Base-by-base conservation (phyloP, 2,888 invertebrate species). In the Cryptus viduatorius region DNA sequence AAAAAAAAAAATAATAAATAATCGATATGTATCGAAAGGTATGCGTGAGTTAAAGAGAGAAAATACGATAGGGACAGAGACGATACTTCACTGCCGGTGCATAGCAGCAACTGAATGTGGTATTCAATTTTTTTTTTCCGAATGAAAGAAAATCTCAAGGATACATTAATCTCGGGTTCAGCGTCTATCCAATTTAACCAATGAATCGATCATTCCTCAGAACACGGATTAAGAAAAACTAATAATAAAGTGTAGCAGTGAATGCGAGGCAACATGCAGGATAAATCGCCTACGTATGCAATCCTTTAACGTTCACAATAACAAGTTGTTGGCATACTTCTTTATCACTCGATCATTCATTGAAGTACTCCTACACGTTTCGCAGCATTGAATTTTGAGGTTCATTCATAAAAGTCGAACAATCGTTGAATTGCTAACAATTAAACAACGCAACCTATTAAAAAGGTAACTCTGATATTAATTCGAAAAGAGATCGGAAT, bases 121-220 rank as follows among this genome's bases (percentile, higher is more conserved):
- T n/a, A 14, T 46, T 19, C 56, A 10, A 37, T 37, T 37, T 37
- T 37, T 37, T 24, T 29, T 67, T 48, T 67, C 48, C 67, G 24
- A 46, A 16, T 48, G 67, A 44, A 67, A 24, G 24, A 24, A 67
- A 46, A 46, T 67, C 46, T 67, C 14, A 8, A 16, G 37, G 50
- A 50, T 46, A 14, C 16, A 46, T 12, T 5, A 14, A 46, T 12
- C 12, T 24, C 19, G 14, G 16, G 24, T 19, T 24, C 53, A 14
- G 31, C 16, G 68, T 69, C 68, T 16, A 31, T 31, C 31, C n/a
- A 4, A 16, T 31, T 16, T 10, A 69, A 50, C 53, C 10, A 31
- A 50, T 69, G 37, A 50, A 69, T 69, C 69, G 50, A 69, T 69
- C 69, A 31, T 10, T 69, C 50, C 48, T 50, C 31, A 1, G 7